Base-by-base conservation (phyloP, 2,888 invertebrate genomes). In the Lycaena phlaeas region DNA sequence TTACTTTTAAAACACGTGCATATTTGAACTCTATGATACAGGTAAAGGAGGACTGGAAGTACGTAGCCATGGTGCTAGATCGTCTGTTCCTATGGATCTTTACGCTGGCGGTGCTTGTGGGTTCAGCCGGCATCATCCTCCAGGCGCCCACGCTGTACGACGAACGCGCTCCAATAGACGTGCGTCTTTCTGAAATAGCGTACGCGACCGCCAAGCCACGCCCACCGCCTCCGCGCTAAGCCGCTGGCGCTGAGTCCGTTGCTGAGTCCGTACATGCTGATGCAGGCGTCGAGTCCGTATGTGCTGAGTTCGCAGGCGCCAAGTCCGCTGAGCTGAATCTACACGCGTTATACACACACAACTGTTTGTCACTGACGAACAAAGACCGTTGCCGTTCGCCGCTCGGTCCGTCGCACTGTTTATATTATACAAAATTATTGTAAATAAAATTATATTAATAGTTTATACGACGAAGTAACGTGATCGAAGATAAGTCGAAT, bases 11-110 rank as follows among this genome's bases (percentile, higher is more conserved):
- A n/a, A n/a, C n/a, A n/a, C n/a, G n/a, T n/a, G n/a, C n/a, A n/a
- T n/a, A n/a, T n/a, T n/a, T n/a, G n/a, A n/a, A n/a, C n/a, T n/a
- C n/a, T n/a, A n/a, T n/a, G n/a, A 3, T 66, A 42, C 64, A 95
- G 95, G 94, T 95, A 55, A 95, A 95, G 82, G 96, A 97, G 86
- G 97, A 98, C 87, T 98, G 98, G 98, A 98, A 98, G 77, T 98
- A 96, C 82, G 97, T 98, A 56, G 97, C 97, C 49, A 96, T 97
- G 95, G 97, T 98, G 53, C 87, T 98, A 69, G 98, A 98, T 82
- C 89, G 98, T 49, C 87, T 98, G 63, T 98, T 98, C 86, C 89
- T 98, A 60, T 97, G 96, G 94, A 96, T 98, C 73, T 98, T 98
- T 86, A 96, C 97, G 56, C 87, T 96, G 66, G 96, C 97, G 37